A percentile compares a stretch with the other conserved stretches of the same genome.
Conservation (phyloP, 2,113 vertebrate genomes). For the Misgurnus mizolepis region DNA sequence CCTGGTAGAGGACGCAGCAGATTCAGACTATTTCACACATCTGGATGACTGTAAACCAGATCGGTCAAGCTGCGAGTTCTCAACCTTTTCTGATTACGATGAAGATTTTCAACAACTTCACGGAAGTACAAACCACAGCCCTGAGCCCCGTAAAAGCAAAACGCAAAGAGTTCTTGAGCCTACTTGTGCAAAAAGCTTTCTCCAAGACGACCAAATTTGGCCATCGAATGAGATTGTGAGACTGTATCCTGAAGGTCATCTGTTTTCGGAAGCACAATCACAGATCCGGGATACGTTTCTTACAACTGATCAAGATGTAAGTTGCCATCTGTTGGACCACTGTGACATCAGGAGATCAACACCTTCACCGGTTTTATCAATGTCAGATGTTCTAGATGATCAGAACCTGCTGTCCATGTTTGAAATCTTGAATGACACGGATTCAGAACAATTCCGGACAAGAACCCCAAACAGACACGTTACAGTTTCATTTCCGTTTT, state of each 20-base stretch:
- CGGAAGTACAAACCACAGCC: constrained; percentile 57
- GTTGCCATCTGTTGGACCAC: constrained; percentile 15
- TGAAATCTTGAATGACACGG: constrained; percentile 55
- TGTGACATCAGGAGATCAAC: constrained; percentile 26
- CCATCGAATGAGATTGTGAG: constrained; percentile 40
- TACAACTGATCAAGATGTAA: constrained; percentile 32
- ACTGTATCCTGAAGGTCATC: constrained; percentile 39
- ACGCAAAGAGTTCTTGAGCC: constrained; percentile 35
- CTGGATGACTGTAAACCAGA: constrained; percentile 69
- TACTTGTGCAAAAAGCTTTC: constrained; percentile 12
- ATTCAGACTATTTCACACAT: constrained; percentile 76
- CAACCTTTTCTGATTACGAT: constrained; percentile 71
- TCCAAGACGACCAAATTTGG: constrained; percentile 47
- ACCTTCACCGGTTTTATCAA: constrained; percentile 49
- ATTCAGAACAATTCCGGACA: constrained; percentile 36
- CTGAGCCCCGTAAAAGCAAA: constrained; percentile 56
- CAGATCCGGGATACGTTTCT: constrained; percentile 17
- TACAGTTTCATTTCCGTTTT: constrained; percentile 33
- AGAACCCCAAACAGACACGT: constrained; percentile 24
- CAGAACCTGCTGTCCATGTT: constrained; percentile 50
- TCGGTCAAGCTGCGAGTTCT: constrained; percentile 70
- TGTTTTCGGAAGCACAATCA: constrained; percentile 32
- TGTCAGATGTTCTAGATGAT: constrained; percentile 47
- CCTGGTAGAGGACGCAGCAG: constrained; percentile 60
- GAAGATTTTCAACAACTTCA: constrained; percentile 64